A percentile compares a stretch with the other conserved stretches of the same genome.
phyloP scores from a whole-genome alignment of 2,113 vertebrate species.

The Ictalurus furcatus region DNA sequence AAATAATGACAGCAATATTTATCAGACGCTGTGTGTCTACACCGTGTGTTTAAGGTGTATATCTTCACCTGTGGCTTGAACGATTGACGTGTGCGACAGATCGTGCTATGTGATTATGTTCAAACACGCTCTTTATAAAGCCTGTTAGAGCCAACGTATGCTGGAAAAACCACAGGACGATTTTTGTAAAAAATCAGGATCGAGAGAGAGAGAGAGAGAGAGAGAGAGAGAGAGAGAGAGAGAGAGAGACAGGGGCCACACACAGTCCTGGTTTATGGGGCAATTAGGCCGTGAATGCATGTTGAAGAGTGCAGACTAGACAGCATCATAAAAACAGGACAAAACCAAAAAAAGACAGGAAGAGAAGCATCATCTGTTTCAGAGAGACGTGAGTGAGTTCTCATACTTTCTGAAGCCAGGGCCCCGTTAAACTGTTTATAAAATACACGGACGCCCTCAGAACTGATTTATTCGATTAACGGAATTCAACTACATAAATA shows the following conservation, averaged over 20 bases:
- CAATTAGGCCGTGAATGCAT: slow-evolving; percentile 23
- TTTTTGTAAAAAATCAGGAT: not conserved
- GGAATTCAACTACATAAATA: not conserved
- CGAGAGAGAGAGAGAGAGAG: not conserved
- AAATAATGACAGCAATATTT: not conserved
- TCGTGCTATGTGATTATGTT: not conserved
- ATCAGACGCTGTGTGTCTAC: not conserved
- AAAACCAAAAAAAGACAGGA: not conserved
- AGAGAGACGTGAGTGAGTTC: not conserved
- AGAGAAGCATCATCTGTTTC: slow-evolving; percentile 4
- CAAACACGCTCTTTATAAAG: not conserved
- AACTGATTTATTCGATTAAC: not conserved
- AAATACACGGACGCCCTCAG: not conserved
- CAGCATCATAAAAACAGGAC: not conserved
- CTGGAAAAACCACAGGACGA: slow-evolving; percentile 6
- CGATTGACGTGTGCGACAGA: not conserved
- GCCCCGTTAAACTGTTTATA: not conserved
- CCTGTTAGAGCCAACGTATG: not conserved
- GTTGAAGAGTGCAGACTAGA: slow-evolving; percentile 30
- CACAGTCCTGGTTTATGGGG: slow-evolving; percentile 32
- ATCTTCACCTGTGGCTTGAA: not conserved
- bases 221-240: not conserved
- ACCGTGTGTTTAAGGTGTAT: not conserved
- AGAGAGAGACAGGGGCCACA: slow-evolving; percentile 1
- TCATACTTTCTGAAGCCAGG: not conserved